phyloP scores from a whole-genome alignment of 2,113 vertebrate genomes.

The Clinocottus analis region DNA sequence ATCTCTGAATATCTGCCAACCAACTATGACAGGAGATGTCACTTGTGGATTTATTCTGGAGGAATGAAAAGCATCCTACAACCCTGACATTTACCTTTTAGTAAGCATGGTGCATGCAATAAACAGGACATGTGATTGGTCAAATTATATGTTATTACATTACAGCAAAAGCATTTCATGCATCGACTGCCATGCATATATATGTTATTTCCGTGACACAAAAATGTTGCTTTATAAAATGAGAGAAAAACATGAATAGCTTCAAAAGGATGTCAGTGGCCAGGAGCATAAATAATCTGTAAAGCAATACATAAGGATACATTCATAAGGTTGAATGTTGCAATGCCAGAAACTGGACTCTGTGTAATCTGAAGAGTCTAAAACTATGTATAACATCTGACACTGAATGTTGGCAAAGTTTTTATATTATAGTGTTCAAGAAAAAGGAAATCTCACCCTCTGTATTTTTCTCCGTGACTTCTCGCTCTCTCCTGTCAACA shows the following conservation, averaged over 20 bases:
- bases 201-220: too few relatives aligned
- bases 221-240: not conserved
- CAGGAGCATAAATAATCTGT: not conserved
- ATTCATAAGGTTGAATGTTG: not conserved
- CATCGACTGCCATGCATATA: not conserved
- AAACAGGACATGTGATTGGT: not conserved
- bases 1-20: slow-evolving; percentile 11
- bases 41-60: not conserved
- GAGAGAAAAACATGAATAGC: not conserved
- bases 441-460: not conserved
- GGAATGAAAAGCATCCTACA: not conserved
- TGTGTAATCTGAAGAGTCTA: not conserved
- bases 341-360: not conserved
- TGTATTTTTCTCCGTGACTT: not conserved
- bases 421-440: not conserved
- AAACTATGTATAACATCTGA: not conserved
- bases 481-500: not conserved
- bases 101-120: not conserved
- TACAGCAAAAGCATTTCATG: not conserved
- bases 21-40: not conserved
- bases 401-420: not conserved
- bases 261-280: not conserved
- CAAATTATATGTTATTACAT: too few relatives aligned
- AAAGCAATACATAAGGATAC: not conserved
- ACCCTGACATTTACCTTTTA: not conserved